phyloP scores from a whole-genome alignment of 2,888 invertebrate genomes.

The Acanthosoma haemorrhoidale region DNA sequence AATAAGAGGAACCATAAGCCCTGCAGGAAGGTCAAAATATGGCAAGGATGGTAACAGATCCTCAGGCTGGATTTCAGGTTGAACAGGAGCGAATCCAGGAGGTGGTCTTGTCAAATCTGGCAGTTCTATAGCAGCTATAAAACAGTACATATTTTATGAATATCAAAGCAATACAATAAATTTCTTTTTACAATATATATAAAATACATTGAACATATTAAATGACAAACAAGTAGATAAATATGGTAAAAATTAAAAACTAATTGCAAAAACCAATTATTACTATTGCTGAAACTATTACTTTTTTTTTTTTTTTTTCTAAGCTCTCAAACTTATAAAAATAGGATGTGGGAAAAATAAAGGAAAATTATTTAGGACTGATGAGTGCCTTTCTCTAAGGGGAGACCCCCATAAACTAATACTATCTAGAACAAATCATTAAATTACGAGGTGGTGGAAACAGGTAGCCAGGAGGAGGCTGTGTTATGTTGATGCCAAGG shows the following conservation, averaged over 20 bases:
- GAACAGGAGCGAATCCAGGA: conserved; percentile 51
- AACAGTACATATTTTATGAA: conserved; percentile 31
- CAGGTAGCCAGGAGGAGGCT: conserved; percentile 56
- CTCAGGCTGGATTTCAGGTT: conserved; percentile 52
- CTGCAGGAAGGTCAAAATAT: conserved; percentile 95
- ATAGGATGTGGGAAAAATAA: too few relatives aligned
- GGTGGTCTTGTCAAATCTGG: conserved; percentile 85
- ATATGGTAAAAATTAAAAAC: too few relatives aligned
- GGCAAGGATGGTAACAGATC: conserved; percentile 85
- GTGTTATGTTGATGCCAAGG: conserved; percentile 49
- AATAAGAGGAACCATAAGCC: conserved; percentile 94
- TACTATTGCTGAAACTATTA: too few relatives aligned
- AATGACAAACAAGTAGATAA: not conserved
- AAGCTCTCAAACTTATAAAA: too few relatives aligned
- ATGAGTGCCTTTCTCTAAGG: too few relatives aligned
- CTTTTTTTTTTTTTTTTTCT: too few relatives aligned
- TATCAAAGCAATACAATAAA: too few relatives aligned
- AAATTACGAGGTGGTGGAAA: conserved; percentile 44
- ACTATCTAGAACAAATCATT: too few relatives aligned
- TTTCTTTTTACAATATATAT: too few relatives aligned
- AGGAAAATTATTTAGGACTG: conserved; percentile 23
- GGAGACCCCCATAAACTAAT: too few relatives aligned
- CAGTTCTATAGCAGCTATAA: conserved; percentile 46
- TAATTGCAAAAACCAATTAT: too few relatives aligned
- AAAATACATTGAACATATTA: not conserved